These are phyloP conservation scores for Gerris buenoi DNA, from an alignment of 1,140 invertebrate genomes.

Conservation along the genomic window DNA sequence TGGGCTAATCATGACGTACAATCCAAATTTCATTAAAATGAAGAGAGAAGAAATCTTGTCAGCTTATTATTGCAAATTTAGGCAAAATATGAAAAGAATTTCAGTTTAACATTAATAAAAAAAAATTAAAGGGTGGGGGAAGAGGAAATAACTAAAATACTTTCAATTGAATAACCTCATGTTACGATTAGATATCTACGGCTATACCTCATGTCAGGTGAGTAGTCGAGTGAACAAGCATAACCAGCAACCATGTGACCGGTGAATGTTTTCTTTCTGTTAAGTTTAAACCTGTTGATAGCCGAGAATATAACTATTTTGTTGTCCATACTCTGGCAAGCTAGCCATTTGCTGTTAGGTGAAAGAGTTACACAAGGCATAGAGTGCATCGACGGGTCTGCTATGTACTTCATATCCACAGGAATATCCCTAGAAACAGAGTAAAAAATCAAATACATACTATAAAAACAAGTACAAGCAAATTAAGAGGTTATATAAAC, in stretches of 20 bases:
- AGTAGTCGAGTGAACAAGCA: constrained; percentile 93
- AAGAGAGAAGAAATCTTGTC: too few relatives aligned
- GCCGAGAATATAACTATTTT: constrained; percentile 97
- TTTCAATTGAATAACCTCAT: too few relatives aligned
- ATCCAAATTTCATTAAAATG: too few relatives aligned
- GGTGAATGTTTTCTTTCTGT: constrained; percentile 92
- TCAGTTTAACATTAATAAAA: too few relatives aligned
- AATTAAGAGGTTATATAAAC: not conserved
- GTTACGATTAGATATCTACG: too few relatives aligned
- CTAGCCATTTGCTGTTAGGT: constrained; percentile 96
- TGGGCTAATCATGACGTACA: too few relatives aligned
- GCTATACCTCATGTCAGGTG: constrained; percentile 90
- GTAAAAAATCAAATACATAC: too few relatives aligned
- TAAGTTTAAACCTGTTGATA: constrained; percentile 91
- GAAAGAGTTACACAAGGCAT: constrained; percentile 91
- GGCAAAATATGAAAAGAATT: too few relatives aligned
- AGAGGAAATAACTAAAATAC: too few relatives aligned
- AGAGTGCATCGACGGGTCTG: constrained; percentile 98
- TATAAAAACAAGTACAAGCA: constrained; percentile 8
- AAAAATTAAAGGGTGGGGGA: too few relatives aligned
- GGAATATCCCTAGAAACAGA: constrained; percentile 85
- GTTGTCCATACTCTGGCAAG: constrained; percentile 98
- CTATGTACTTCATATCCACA: constrained; percentile 99
- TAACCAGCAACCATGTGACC: constrained; percentile 99
- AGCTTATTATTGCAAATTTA: too few relatives aligned